Percentiles rank a stretch among this genome's conserved stretches.
Conservation (phyloP, 2,797 vertebrate species). For the Bufotes viridis region DNA sequence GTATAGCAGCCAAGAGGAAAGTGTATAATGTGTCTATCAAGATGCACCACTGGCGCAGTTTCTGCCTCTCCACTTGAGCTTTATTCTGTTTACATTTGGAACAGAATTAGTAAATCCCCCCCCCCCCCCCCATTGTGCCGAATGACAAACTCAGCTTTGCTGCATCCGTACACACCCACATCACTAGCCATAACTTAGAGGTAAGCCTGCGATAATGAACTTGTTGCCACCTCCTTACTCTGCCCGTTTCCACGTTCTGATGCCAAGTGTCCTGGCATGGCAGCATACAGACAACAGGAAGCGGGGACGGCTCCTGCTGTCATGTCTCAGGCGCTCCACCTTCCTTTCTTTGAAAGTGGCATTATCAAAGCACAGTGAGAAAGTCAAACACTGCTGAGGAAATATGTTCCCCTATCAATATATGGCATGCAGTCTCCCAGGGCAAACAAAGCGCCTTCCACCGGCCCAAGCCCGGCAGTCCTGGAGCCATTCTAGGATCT, state of each 20-base stretch:
- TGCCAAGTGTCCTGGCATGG: neutral
- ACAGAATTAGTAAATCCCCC: no score
- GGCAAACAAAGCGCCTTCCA: constrained; percentile 50
- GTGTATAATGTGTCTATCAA: no score
- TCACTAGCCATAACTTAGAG: neutral
- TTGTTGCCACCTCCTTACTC: neutral
- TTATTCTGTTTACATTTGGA: no score
- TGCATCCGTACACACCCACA: neutral
- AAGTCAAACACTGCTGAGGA: constrained; percentile 59
- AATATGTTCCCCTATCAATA: constrained; percentile 58
- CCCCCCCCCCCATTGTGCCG: no score
- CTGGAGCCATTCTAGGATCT: constrained; percentile 4
- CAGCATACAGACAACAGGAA: constrained; percentile 4
- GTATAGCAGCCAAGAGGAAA: no score
- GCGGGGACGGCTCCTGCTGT: neutral
- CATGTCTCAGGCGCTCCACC: constrained; percentile 6
- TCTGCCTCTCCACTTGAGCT: no score
- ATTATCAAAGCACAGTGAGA: constrained; percentile 61
- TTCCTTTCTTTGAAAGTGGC: constrained; percentile 31
- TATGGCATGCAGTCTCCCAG: constrained; percentile 61
- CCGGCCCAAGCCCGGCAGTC: neutral
- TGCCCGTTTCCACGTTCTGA: neutral
- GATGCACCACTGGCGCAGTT: no score
- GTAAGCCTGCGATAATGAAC: neutral
- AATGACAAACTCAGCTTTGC: neutral